These are phyloP conservation scores for Chrosomus eos DNA, from an alignment of 2,797 vertebrate genomes.

Conservation along the genomic window DNA sequence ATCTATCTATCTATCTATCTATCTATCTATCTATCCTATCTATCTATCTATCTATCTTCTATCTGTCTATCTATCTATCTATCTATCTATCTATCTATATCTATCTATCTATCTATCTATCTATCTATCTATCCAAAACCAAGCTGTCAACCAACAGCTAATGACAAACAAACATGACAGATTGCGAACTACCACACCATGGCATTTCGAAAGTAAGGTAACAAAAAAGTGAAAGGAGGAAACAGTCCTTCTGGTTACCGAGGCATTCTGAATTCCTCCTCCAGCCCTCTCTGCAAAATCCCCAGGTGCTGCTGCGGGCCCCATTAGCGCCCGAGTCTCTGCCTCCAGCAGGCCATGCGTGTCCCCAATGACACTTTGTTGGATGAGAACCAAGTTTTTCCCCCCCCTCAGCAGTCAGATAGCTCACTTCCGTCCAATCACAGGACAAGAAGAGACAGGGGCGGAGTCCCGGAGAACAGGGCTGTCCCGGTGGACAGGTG, in stretches of 20 bases:
- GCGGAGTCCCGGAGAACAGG: conserved; percentile 29
- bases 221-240: conserved; percentile 37
- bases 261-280: conserved; percentile 57
- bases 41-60: not conserved
- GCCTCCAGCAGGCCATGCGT: conserved; percentile 85
- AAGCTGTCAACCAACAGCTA: conserved; percentile 37
- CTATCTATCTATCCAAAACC: not conserved
- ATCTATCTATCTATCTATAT: not conserved
- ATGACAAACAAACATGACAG: conserved; percentile 48
- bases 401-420: conserved; percentile 75
- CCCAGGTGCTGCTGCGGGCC: conserved; percentile 82
- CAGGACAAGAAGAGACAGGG: conserved; percentile 56
- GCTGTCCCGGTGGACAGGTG: conserved; percentile 51
- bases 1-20: not conserved
- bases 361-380: conserved; percentile 85
- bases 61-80: not conserved
- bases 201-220: conserved; percentile 17
- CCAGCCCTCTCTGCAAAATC: conserved; percentile 74
- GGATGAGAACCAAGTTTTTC: conserved; percentile 81
- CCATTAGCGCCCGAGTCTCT: conserved; percentile 83
- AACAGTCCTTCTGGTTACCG: conserved; percentile 63
- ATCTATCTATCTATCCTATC: not conserved
- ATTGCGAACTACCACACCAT: conserved; percentile 25
- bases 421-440: conserved; percentile 78
- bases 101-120: not conserved